Percentiles rank a stretch among this genome's conserved stretches.
Evolutionary conservation across 2,797 vertebrate species (phyloP).

Genomic region (Eulemur coronatus): DNA sequence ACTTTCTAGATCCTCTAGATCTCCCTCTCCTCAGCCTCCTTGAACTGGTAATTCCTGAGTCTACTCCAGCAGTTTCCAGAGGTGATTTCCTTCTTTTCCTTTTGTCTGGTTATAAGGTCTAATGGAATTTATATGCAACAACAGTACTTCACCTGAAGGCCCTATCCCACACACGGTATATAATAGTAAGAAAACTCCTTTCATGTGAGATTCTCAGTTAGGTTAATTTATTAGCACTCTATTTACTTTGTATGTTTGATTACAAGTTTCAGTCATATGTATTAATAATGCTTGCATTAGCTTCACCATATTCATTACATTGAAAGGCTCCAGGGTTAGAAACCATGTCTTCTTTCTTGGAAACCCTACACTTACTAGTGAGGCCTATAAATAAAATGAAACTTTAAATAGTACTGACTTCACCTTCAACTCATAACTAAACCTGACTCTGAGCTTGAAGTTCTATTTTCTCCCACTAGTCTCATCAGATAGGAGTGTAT

Average conservation of each 20-base stretch:
- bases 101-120: neutral
- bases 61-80: neutral
- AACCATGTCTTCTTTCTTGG: conserved; percentile 54
- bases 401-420: conserved; percentile 77
- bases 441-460: conserved; percentile 46
- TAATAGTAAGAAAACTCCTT: neutral
- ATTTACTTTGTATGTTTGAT: neutral
- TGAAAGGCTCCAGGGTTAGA: conserved; percentile 39
- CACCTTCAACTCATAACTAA: conserved; percentile 67
- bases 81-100: neutral
- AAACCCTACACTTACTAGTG: conserved; percentile 63
- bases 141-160: neutral
- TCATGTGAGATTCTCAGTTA: neutral
- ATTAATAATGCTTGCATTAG: conserved; percentile 11
- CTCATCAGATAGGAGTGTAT: conserved; percentile 62
- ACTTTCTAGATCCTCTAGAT: neutral
- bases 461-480: conserved; percentile 67
- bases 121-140: neutral
- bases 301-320: conserved; percentile 31
- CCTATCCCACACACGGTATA: neutral
- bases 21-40: conserved; percentile 1
- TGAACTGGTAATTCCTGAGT: conserved; percentile 14
- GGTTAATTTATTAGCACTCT: neutral
- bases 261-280: conserved; percentile 1
- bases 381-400: conserved; percentile 72